Evolutionary conservation across 2,113 vertebrate species (phyloP).

Genomic region (Ailuropoda melanoleuca): DNA sequence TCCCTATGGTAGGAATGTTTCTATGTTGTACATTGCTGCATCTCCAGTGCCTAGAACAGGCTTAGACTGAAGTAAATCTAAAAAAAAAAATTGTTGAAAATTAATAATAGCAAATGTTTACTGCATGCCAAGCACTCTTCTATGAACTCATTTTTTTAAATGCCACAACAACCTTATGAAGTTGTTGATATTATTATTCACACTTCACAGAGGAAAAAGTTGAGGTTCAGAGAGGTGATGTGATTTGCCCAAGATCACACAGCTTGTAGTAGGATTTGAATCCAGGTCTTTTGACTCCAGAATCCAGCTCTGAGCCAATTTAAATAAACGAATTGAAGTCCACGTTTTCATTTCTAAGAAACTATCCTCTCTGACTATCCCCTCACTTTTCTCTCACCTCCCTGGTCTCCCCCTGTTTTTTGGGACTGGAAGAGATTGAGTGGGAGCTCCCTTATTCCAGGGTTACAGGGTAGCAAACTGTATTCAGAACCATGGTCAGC

Average conservation of each 20-base stretch:
- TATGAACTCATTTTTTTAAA: background rate
- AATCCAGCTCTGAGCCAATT: background rate
- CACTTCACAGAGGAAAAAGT: background rate
- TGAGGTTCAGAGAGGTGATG: background rate
- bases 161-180: background rate
- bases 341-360: background rate
- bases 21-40: background rate
- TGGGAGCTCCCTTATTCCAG: background rate
- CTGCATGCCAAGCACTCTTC: background rate
- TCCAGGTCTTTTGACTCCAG: background rate
- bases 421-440: background rate
- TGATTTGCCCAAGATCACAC: background rate
- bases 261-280: background rate
- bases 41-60: background rate
- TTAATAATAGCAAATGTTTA: background rate
- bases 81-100: background rate
- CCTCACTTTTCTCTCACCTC: background rate
- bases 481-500: slow-evolving; percentile 35
- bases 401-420: background rate
- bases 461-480: background rate
- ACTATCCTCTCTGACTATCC: background rate
- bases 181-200: background rate
- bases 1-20: background rate
- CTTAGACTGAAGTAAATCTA: background rate
- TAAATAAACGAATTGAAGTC: background rate